Conservation (phyloP, 2,888 invertebrate genomes). For the Drosophila buzzatii region DNA sequence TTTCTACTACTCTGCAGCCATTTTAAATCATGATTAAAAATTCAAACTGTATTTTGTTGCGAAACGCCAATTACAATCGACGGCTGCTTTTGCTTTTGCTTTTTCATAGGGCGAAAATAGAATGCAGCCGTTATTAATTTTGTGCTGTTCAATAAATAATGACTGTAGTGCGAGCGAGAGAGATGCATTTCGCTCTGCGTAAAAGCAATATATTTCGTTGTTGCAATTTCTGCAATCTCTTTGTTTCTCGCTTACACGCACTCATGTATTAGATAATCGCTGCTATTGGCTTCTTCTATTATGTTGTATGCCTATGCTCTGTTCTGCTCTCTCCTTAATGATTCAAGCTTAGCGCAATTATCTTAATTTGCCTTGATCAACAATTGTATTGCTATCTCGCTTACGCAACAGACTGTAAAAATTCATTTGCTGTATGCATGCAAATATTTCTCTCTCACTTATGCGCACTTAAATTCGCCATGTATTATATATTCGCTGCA, state of each 20-base stretch:
- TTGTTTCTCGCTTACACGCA: not conserved
- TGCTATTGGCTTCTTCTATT: not conserved
- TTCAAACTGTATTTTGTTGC: not conserved
- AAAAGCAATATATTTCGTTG: too few relatives aligned
- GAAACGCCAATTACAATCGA: not conserved
- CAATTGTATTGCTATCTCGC: not conserved
- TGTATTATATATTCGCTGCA: not conserved
- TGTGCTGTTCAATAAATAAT: not conserved
- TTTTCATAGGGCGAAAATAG: not conserved
- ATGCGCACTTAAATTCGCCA: not conserved
- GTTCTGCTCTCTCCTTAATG: not conserved
- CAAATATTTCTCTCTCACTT: not conserved
- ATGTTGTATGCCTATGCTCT: not conserved
- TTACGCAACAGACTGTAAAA: not conserved
- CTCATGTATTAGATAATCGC: not conserved
- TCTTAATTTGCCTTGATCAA: not conserved
- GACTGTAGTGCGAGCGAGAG: not conserved
- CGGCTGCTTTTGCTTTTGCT: not conserved
- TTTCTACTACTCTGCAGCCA: not conserved
- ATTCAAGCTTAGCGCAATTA: not conserved
- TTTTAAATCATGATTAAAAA: not conserved
- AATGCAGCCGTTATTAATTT: not conserved
- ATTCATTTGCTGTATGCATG: not conserved
- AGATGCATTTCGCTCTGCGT: not conserved
- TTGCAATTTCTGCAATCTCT: too few relatives aligned